Conservation (phyloP, 2,888 invertebrate species). For the Molanna angustata region DNA sequence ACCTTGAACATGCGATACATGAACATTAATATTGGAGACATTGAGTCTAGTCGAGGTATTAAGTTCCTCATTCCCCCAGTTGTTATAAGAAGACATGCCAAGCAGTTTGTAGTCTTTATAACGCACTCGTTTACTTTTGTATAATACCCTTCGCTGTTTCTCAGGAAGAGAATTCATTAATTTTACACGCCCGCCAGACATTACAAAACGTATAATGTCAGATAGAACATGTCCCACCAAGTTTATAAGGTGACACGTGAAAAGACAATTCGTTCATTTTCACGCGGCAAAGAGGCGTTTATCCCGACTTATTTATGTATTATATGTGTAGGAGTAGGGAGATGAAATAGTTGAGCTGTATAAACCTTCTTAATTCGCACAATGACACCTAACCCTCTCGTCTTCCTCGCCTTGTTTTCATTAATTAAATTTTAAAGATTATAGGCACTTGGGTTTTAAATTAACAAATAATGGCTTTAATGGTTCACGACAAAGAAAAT, state of each 20-base stretch:
- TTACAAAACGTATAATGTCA: conserved; percentile 32
- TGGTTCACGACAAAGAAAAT: no score
- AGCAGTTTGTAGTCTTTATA: conserved; percentile 23
- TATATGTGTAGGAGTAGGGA: neutral
- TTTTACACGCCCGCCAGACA: conserved; percentile 31
- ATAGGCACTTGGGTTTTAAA: no score
- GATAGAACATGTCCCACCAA: conserved; percentile 31
- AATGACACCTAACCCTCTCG: neutral
- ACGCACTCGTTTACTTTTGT: conserved; percentile 31
- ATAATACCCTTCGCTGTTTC: conserved; percentile 23
- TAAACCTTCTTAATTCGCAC: conserved; percentile 5
- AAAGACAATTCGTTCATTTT: conserved; percentile 30
- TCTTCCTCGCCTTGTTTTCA: neutral
- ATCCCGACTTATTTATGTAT: neutral
- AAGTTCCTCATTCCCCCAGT: neutral
- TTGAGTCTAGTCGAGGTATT: conserved; percentile 1
- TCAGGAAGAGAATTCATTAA: conserved; percentile 31
- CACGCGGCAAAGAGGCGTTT: conserved; percentile 7
- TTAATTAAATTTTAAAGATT: no score
- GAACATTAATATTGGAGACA: no score
- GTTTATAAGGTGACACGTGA: conserved; percentile 32
- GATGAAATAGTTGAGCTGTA: neutral
- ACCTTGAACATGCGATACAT: no score
- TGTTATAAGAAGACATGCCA: conserved; percentile 16
- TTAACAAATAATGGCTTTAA: no score